A percentile compares a stretch with the other conserved stretches of the same genome.
Evolutionary conservation across 35 echinoderm and acorn worm species (phyloP).

Genomic region (Strongylocentrotus purpuratus): DNA sequence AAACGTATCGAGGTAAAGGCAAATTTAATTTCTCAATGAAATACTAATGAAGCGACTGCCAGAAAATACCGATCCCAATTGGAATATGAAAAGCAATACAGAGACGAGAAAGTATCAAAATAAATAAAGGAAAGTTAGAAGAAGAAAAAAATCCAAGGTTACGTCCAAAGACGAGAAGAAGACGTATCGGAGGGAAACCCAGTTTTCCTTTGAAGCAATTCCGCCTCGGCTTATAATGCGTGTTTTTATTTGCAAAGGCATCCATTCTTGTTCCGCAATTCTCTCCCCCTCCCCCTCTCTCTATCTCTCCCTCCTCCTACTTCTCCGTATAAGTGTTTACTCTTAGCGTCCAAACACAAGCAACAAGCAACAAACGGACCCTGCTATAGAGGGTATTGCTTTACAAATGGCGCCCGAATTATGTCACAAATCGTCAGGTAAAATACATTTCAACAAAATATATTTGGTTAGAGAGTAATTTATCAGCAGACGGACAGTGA

Average conservation of each 20-base stretch:
- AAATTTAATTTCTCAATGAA: too few relatives aligned
- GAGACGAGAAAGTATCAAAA: neutral
- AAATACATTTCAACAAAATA: neutral
- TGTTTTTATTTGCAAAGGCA: neutral
- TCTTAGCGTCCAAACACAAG: neutral
- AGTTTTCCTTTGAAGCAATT: constrained; percentile 18
- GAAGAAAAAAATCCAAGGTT: constrained; percentile 14
- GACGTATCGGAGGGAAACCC: neutral
- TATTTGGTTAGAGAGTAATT: neutral
- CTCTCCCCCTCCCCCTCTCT: neutral
- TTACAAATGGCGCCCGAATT: constrained; percentile 15
- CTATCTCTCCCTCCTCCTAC: neutral
- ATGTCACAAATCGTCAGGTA: constrained; percentile 1
- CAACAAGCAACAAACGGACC: neutral
- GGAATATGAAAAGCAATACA: neutral
- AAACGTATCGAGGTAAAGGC: too few relatives aligned
- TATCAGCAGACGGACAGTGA: neutral
- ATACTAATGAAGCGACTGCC: neutral
- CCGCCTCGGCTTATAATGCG: neutral
- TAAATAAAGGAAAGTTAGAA: neutral
- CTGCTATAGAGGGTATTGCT: neutral
- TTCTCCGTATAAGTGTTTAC: neutral
- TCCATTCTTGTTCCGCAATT: constrained; percentile 4
- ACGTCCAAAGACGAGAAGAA: neutral
- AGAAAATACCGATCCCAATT: neutral